Evolutionary conservation across 2,888 invertebrate species (phyloP), one percentile per base, ranked within the genome.

Genomic region (Aspidiotus rigidus): DNA sequence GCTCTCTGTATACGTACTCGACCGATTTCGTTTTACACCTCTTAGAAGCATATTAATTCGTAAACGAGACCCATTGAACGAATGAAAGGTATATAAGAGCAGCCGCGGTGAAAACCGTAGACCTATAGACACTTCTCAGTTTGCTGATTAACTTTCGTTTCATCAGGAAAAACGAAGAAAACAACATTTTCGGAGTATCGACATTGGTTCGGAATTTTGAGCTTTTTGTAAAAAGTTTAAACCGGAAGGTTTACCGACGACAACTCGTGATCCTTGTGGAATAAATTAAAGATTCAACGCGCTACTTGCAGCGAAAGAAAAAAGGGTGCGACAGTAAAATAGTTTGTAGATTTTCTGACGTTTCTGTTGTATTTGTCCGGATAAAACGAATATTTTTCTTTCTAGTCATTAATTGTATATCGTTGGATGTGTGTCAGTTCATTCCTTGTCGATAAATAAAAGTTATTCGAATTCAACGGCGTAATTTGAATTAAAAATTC

Each of bases 11-110:
- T 59, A 28, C 28, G 17, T 59, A 17, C 59, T 59, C 17, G 28
- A 59, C 59, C 59, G 59, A 59, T 59, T 59, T 39, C 59, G 59
- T 17, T 59, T 59, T 59, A 59, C 59, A 59, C 59, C 59, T 59
- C 39, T 59, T 59, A 39, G 16, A 28, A 49, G 49, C 49, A n/a
- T 49, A 49, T 49, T 49, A 49, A 49, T 49, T 49, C 49, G 49
- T 49, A 13, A 49, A 49, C 49, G 49, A 49, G 49, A 3, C 49
- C 10, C 11, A n/a, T n/a, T 49, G 49, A 49, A 49, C 11, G 49
- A 28, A 28, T 28, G 28, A 28, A 49, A 13, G 49, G 11, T 49
- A n/a, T 49, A 13, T 49, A 2, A n/a, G 49, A n/a, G 10, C 49
- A n/a, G 49, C 5, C 2, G 28, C 28, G 28, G 28, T 28, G 28